Base-by-base conservation (phyloP, 2,113 vertebrate genomes). In the Cichladusa arquata region DNA sequence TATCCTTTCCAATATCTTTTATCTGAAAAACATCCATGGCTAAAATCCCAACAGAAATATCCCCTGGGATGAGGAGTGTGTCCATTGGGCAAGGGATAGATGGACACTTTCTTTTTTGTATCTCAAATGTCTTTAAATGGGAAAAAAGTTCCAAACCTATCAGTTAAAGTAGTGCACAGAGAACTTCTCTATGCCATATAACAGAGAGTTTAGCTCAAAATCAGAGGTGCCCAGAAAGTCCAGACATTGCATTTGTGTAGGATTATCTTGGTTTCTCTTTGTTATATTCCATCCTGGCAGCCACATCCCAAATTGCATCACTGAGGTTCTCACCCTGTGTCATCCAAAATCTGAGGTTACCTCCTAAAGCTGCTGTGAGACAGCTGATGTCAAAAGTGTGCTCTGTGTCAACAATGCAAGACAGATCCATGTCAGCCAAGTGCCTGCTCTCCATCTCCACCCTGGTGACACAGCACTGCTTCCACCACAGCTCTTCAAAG, bases 61-160 rank as follows among this genome's bases (percentile, higher is more conserved):
- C 6, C 6, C 7, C 40, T 26, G 42, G 22, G 33, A 62, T 1
- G 6, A 13, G 9, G 40, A 78, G 11, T 2, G 7, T 13, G 0
- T 40, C 42, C 20, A 56, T 5, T 3, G 5, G 36, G 22, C 38
- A 74, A 22, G 14, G 29, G 38, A 24, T 54, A 45, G 12, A 60
- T 0, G 8, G 56, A 67, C 5, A 1, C 11, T 20, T 19, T 34
- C 3, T 31, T 50, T 45, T 47, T 64, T 8, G 1, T 45, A 69
- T 44, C 44, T 85, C 38, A n/a, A 66, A 70, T 8, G 16, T 5
- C 28, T 88, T 79, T 56, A 72, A 64, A 72, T 19, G 9, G 48
- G 19, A 26, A 74, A 51, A 26, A 76, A 82, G 14, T 19, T 85
- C 40, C 33, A 88, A 88, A 71, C 6, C 23, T 61, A n/a, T 47